Percentiles rank a stretch among this genome's conserved stretches.
Evolutionary conservation across 1,140 invertebrate species (phyloP).

Genomic region (Polypedilum vanderplanki): DNA sequence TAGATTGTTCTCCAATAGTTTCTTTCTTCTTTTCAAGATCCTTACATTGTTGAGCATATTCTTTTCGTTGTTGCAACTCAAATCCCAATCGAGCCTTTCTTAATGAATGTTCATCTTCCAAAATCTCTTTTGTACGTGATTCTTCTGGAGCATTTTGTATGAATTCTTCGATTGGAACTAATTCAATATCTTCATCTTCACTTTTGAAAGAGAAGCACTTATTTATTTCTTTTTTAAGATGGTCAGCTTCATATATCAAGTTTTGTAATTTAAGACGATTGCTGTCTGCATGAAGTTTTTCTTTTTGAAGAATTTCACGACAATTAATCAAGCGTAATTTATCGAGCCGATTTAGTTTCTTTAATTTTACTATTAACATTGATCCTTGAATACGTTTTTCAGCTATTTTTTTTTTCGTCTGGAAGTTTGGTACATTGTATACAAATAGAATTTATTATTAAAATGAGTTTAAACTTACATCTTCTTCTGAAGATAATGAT

Average conservation of each 20-base stretch:
- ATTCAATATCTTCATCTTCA: conserved; percentile 86
- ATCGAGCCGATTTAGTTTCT: conserved; percentile 84
- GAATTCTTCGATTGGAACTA: conserved; percentile 80
- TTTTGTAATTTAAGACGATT: conserved; percentile 88
- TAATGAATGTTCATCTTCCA: conserved; percentile 66
- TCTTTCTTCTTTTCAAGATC: conserved; percentile 71
- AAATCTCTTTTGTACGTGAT: conserved; percentile 61
- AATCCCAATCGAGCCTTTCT: conserved; percentile 83
- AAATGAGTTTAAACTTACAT: background rate
- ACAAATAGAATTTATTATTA: background rate
- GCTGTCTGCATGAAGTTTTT: conserved; percentile 81
- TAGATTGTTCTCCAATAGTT: conserved; percentile 64
- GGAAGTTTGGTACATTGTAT: conserved; percentile 36
- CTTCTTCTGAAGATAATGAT: background rate
- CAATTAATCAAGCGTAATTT: conserved; percentile 77
- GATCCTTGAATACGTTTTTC: conserved; percentile 62
- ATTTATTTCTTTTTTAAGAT: conserved; percentile 86
- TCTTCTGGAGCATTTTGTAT: conserved; percentile 69
- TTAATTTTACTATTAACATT: conserved; percentile 68
- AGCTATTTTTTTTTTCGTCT: conserved; percentile 56
- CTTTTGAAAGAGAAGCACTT: conserved; percentile 93
- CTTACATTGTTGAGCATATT: conserved; percentile 68
- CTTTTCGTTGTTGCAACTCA: conserved; percentile 84
- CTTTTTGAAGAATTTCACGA: conserved; percentile 66
- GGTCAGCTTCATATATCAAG: conserved; percentile 88